phyloP scores from a whole-genome alignment of 1,140 invertebrate species.

The Lepidurus packardi region DNA sequence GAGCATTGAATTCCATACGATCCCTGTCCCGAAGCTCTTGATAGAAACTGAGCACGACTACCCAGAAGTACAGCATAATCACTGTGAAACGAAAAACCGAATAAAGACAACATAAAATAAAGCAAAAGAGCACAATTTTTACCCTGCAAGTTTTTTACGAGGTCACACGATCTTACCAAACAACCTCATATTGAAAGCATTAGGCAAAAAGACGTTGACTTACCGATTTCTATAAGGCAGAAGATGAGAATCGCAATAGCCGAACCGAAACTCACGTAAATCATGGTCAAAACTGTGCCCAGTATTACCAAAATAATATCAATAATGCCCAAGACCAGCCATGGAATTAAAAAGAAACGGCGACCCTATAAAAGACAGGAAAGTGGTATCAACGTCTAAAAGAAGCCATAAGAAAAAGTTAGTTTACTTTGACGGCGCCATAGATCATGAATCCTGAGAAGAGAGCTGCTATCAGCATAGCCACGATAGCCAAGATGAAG shows the following conservation, averaged over 20 bases:
- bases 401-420: background rate
- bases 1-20: slow-evolving; percentile 32
- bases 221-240: slow-evolving; percentile 31
- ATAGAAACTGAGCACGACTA: slow-evolving; percentile 35
- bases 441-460: slow-evolving; percentile 30
- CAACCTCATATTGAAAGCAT: background rate
- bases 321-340: slow-evolving; percentile 33
- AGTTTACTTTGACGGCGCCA: slow-evolving; percentile 30
- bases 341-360: slow-evolving; percentile 31
- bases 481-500: slow-evolving; percentile 28
- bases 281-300: slow-evolving; percentile 13
- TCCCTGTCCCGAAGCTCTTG: slow-evolving; percentile 34
- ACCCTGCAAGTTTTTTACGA: background rate
- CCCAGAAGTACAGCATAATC: slow-evolving; percentile 35
- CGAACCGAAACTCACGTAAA: slow-evolving; percentile 23
- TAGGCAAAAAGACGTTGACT: slow-evolving; percentile 1
- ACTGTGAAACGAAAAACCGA: slow-evolving; percentile 26
- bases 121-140: background rate
- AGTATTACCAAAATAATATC: slow-evolving; percentile 28
- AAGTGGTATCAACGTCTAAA: background rate
- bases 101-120: background rate
- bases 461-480: slow-evolving; percentile 25
- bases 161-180: background rate
- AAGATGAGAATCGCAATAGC: slow-evolving; percentile 28
- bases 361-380: slow-evolving; percentile 25